A percentile compares a stretch with the other conserved stretches of the same genome.
phyloP scores from a whole-genome alignment of 2,888 invertebrate genomes.

The Pteria penguin region DNA sequence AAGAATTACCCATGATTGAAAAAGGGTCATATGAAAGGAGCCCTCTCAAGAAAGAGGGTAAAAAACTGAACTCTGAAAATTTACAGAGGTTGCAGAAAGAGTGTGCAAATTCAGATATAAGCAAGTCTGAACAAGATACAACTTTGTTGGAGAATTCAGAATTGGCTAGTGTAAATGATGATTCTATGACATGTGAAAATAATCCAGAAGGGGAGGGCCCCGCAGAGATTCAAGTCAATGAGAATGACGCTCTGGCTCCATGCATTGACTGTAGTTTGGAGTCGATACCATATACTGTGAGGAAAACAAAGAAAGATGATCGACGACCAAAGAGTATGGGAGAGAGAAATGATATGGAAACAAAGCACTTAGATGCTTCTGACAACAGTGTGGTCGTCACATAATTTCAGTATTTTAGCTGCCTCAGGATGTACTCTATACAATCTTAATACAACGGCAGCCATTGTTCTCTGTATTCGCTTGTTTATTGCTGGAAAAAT shows the following conservation, averaged over 20 bases:
- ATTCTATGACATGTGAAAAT: background rate
- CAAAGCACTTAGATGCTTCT: background rate
- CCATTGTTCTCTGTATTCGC: too few relatives aligned
- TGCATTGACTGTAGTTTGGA: constrained; percentile 75
- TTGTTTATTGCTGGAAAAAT: too few relatives aligned
- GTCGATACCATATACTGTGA: constrained; percentile 63
- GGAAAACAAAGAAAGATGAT: constrained; percentile 10
- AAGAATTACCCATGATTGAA: constrained; percentile 70
- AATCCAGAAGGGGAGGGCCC: constrained; percentile 12
- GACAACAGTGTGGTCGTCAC: background rate
- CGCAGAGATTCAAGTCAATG: background rate
- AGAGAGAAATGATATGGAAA: constrained; percentile 3
- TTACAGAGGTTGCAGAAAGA: constrained; percentile 11
- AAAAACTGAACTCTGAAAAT: constrained; percentile 43
- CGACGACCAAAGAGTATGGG: constrained; percentile 3
- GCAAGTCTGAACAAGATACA: constrained; percentile 47
- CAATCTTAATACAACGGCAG: too few relatives aligned
- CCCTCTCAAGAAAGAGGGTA: constrained; percentile 50
- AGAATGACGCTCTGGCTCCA: constrained; percentile 53
- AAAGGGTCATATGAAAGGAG: constrained; percentile 70
- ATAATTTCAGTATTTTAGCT: too few relatives aligned
- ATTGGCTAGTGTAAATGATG: constrained; percentile 32
- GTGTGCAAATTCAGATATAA: constrained; percentile 26
- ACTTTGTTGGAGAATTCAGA: constrained; percentile 13
- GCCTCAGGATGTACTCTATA: too few relatives aligned